Evolutionary conservation across 2,113 vertebrate genomes (phyloP).

Genomic region (Etheostoma spectabile): DNA sequence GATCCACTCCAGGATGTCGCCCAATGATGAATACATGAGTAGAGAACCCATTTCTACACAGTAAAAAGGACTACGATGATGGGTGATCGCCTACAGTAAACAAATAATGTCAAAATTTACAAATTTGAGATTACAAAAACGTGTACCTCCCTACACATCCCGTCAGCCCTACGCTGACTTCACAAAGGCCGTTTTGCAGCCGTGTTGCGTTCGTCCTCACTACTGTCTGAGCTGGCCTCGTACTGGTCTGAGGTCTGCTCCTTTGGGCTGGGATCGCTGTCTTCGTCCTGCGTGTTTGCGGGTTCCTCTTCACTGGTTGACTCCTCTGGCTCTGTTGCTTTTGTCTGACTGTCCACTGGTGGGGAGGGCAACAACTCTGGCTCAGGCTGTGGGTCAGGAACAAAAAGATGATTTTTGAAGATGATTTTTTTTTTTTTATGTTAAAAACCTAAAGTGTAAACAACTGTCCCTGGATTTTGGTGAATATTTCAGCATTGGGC

Average conservation of each 20-base stretch:
- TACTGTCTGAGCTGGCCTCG: constrained; percentile 74
- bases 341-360: constrained; percentile 43
- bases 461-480: background rate
- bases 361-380: constrained; percentile 50
- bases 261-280: constrained; percentile 43
- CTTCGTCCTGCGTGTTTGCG: constrained; percentile 63
- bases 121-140: constrained; percentile 50
- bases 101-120: constrained; percentile 53
- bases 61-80: background rate
- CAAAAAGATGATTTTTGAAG: background rate
- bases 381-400: constrained; percentile 51
- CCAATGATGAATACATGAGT: background rate
- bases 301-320: constrained; percentile 80
- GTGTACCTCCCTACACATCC: background rate
- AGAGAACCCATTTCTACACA: background rate
- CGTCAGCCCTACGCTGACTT: constrained; percentile 72
- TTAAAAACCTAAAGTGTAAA: background rate
- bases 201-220: constrained; percentile 84
- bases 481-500: too few species aligned
- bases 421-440: background rate
- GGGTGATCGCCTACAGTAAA: constrained; percentile 21
- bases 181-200: constrained; percentile 84
- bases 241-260: constrained; percentile 76
- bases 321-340: constrained; percentile 46
- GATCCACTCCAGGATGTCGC: background rate